Evolutionary conservation across 2,888 invertebrate genomes (phyloP).

Genomic region (Plebejus melissa): DNA sequence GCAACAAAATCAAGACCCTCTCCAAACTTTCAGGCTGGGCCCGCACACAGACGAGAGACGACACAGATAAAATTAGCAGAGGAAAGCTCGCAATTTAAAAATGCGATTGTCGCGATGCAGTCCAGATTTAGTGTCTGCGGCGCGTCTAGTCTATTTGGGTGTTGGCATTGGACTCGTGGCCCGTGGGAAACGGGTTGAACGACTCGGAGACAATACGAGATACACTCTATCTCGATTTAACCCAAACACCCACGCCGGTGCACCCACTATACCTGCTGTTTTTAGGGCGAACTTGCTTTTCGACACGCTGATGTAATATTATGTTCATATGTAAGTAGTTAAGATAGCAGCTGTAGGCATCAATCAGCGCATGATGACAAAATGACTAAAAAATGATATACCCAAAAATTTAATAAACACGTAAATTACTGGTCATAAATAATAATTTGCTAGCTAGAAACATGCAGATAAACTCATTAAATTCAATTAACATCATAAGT

Average conservation of each 20-base stretch:
- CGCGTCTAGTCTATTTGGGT: slow-evolving; percentile 76
- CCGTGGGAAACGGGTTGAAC: slow-evolving; percentile 80
- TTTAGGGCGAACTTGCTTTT: slow-evolving; percentile 22
- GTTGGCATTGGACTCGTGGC: slow-evolving; percentile 76
- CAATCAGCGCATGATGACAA: no score
- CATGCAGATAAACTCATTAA: no score
- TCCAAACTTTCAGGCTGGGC: background rate
- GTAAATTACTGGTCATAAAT: background rate
- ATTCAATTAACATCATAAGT: no score
- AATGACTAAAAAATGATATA: background rate
- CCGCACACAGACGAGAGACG: no score
- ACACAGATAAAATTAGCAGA: background rate
- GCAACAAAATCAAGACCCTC: background rate
- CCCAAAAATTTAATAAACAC: no score
- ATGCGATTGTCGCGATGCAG: slow-evolving; percentile 46
- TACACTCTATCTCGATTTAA: slow-evolving; percentile 17
- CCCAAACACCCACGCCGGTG: slow-evolving; percentile 10
- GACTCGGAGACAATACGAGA: slow-evolving; percentile 70
- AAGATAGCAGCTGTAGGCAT: no score
- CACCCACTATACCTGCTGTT: slow-evolving; percentile 35
- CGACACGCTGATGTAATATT: background rate
- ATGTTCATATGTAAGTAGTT: background rate
- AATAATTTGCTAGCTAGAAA: no score
- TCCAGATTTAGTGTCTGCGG: slow-evolving; percentile 75
- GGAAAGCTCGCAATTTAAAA: background rate